Evolutionary conservation across 2,888 invertebrate genomes (phyloP).

Genomic region (Laothoe populi): DNA sequence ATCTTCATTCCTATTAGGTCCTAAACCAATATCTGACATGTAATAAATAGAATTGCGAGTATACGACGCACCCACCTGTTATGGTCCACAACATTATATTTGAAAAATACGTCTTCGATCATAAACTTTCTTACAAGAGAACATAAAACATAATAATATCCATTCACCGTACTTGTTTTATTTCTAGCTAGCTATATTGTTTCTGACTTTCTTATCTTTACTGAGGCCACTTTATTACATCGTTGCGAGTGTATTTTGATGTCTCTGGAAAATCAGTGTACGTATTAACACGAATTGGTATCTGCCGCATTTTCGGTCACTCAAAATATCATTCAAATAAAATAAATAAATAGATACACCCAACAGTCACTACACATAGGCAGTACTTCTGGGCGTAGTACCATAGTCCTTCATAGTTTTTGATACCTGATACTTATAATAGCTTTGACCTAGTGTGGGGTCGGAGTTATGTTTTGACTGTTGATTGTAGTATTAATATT

Average conservation of each 20-base stretch:
- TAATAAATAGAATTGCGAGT: conserved; percentile 2
- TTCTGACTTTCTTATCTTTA: conserved; percentile 53
- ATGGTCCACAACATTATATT: conserved; percentile 1
- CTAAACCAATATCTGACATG: background rate
- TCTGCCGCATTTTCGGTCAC: background rate
- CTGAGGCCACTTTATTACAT: conserved; percentile 57
- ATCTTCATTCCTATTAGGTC: background rate
- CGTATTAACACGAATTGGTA: conserved; percentile 1
- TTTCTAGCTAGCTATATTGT: conserved; percentile 41
- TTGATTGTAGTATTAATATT: too few species aligned
- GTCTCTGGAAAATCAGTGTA: conserved; percentile 31
- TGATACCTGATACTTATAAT: too few species aligned
- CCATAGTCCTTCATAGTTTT: too few species aligned
- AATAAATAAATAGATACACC: too few species aligned
- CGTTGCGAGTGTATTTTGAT: conserved; percentile 50
- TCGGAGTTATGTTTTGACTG: too few species aligned
- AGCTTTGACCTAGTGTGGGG: too few species aligned
- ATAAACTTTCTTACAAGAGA: background rate
- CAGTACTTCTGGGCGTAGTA: too few species aligned
- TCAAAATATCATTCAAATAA: background rate
- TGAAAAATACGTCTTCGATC: background rate
- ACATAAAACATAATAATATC: conserved; percentile 2
- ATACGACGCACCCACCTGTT: conserved; percentile 3
- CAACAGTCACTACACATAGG: too few species aligned
- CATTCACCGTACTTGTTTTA: conserved; percentile 42